Conservation (phyloP, 2,113 vertebrate genomes). For the Raja brachyura region DNA sequence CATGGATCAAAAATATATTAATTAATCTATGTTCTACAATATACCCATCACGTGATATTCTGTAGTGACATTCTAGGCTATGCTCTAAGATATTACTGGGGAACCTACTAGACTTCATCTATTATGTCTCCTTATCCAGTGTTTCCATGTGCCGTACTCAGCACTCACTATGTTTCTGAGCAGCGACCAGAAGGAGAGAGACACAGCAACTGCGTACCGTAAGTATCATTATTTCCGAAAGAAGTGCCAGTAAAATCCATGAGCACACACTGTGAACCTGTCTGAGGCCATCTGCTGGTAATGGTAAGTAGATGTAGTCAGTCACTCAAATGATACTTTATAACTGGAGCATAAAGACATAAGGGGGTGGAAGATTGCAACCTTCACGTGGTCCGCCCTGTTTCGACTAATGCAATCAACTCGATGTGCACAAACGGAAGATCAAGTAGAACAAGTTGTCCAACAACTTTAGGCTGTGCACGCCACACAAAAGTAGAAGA, state of each 20-base stretch:
- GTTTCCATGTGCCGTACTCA: slow-evolving; percentile 89
- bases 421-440: no score
- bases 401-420: no score
- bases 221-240: slow-evolving; percentile 48
- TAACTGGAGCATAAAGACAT: not conserved
- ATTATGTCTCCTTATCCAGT: slow-evolving; percentile 54
- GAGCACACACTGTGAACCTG: not conserved
- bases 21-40: not conserved
- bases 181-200: slow-evolving; percentile 76
- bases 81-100: not conserved
- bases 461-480: no score
- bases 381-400: no score
- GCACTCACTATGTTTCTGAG: slow-evolving; percentile 96
- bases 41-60: not conserved
- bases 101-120: not conserved
- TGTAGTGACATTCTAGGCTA: not conserved
- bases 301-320: not conserved
- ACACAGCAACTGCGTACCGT: slow-evolving; percentile 91
- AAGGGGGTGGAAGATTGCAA: no score
- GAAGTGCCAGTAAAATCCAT: not conserved
- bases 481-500: no score
- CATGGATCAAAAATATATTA: not conserved
- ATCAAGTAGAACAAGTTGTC: no score
- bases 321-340: not conserved
- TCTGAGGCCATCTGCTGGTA: slow-evolving; percentile 13